phyloP scores from a whole-genome alignment of 2,888 invertebrate genomes.

The Idaea dimidiata region DNA sequence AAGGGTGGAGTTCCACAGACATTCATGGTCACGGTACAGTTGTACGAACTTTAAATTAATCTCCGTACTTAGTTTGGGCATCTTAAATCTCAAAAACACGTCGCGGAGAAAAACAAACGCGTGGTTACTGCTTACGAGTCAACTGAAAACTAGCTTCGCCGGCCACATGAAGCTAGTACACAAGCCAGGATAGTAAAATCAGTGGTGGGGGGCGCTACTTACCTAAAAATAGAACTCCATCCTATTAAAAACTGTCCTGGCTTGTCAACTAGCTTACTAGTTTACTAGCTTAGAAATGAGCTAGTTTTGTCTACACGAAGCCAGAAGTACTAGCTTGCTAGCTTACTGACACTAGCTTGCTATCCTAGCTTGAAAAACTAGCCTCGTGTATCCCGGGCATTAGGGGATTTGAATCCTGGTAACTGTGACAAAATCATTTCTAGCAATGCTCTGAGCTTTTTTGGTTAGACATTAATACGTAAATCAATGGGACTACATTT shows the following conservation, averaged over 20 bases:
- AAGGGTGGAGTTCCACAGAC: constrained; percentile 13
- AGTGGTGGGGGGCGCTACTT: constrained; percentile 11
- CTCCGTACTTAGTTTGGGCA: constrained; percentile 14
- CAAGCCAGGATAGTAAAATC: constrained; percentile 7
- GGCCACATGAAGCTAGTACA: constrained; percentile 5
- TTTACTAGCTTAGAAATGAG: constrained; percentile 11
- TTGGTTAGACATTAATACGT: too few relatives aligned
- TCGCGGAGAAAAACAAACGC: not conserved
- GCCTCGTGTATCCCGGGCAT: too few relatives aligned
- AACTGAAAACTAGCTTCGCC: constrained; percentile 1
- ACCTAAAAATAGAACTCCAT: constrained; percentile 14
- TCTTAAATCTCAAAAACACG: constrained; percentile 7
- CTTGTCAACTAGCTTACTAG: constrained; percentile 16
- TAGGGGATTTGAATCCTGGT: too few relatives aligned
- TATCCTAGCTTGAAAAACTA: too few relatives aligned
- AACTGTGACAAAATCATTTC: too few relatives aligned
- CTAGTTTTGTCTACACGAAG: constrained; percentile 19
- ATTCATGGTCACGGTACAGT: constrained; percentile 18
- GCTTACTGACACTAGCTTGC: not conserved
- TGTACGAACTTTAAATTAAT: constrained; percentile 17
- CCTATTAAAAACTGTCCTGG: constrained; percentile 13
- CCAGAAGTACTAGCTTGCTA: constrained; percentile 5
- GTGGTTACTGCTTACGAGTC: not conserved
- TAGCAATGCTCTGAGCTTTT: too few relatives aligned
- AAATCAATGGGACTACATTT: not conserved